Evolutionary conservation across 2,797 vertebrate genomes (phyloP).

Genomic region (Sternotherus odoratus): DNA sequence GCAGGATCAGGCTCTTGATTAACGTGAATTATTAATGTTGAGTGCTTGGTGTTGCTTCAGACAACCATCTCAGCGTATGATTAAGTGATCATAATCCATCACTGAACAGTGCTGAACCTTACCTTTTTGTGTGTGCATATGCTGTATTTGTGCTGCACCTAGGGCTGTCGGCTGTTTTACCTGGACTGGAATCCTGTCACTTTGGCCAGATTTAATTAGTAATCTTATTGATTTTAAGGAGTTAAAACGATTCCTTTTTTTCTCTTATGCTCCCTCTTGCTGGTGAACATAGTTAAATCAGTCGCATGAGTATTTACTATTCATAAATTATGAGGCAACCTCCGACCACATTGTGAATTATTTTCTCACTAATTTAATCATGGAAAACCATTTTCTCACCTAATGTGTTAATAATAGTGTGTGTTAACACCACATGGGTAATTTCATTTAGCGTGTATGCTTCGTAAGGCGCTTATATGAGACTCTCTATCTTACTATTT

Average conservation of each 20-base stretch:
- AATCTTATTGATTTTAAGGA: neutral
- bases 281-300: conserved; percentile 26
- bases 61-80: neutral
- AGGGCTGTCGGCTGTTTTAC: neutral
- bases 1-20: neutral
- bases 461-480: neutral
- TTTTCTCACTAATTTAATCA: conserved; percentile 63
- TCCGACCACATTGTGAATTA: conserved; percentile 59
- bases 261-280: neutral
- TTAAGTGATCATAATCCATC: neutral
- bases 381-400: conserved; percentile 64
- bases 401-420: conserved; percentile 68
- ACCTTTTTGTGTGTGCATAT: rapidly evolving
- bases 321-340: conserved; percentile 65
- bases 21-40: rapidly evolving
- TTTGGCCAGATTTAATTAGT: neutral
- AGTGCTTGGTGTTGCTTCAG: neutral
- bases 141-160: rapidly evolving
- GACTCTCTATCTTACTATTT: neutral
- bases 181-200: neutral
- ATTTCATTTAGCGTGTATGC: conserved; percentile 1
- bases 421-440: conserved; percentile 58
- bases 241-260: neutral
- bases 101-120: rapidly evolving
- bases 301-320: conserved; percentile 56